Evolutionary conservation across 1,140 invertebrate species (phyloP), one percentile per base, ranked within the genome.

Genomic region (Lasioglossum baleicum): DNA sequence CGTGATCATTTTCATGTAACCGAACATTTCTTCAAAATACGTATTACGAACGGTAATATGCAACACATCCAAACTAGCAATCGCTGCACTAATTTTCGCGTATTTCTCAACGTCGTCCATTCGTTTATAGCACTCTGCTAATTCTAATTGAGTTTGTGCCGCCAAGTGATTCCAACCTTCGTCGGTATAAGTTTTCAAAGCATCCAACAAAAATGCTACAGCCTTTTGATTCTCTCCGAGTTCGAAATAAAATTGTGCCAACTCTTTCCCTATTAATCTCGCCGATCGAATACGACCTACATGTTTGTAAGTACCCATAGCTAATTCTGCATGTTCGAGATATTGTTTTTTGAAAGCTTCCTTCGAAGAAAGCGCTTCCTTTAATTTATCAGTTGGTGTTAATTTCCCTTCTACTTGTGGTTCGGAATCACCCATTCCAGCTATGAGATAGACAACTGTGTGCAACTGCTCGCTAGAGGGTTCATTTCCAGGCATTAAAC

Each of bases 261-360:
- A 91, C 90, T 99, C 97, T 81, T 96, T 95, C 0, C 98, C 98
- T 77, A 99, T 97, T 22, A 97, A 94, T 68, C 97, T 94, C 0
- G 98, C 98, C 58, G 95, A 97, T 80, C 97, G 93, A 74, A 97
- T 94, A 66, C 98, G 95, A 10, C 97, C 96, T 85, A 99, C 98
- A 92, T 99, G 98, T 91, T 99, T 99, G 88, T 97, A 99, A 1
- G 98, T 99, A 63, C 98, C 97, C 95, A 99, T 98, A 1, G 98
- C 98, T 77, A 99, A 93, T 92, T 99, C 98, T 11, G 98, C 97
- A 63, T 99, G 93, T 91, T 99, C 98, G 76, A 99, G 92, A 90
- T 99, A 99, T 84, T 98, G 96, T 90, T 97, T 97, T 85, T 97
- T 96, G 91, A 99, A 99, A 31, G 96, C 95, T 80, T 97, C 96